Conservation (phyloP, 2,113 vertebrate species). For the Hydropotes inermis region DNA sequence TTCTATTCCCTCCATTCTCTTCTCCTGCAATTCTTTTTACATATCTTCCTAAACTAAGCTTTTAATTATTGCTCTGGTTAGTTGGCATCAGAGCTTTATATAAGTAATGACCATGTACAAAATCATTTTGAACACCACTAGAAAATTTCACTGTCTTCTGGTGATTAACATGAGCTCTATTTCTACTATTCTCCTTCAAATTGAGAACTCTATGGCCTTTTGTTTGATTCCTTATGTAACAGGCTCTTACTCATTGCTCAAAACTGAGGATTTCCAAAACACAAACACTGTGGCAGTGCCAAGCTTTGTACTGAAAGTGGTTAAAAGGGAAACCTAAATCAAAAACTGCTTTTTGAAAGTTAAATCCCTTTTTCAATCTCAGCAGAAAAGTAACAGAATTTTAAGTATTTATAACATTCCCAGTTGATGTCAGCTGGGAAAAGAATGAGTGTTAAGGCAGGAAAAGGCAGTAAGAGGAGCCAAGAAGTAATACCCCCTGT, state of each 20-base stretch:
- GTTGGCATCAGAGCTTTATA: background rate
- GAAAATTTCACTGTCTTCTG: background rate
- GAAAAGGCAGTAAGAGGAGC: background rate
- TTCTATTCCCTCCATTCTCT: background rate
- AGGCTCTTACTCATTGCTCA: background rate
- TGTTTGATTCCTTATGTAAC: background rate
- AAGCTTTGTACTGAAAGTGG: background rate
- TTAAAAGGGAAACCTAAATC: background rate
- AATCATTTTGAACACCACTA: background rate
- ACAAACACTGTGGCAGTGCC: background rate
- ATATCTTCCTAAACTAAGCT: background rate
- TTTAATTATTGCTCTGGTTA: background rate
- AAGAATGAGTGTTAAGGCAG: background rate
- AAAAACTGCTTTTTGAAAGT: background rate
- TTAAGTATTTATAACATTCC: background rate
- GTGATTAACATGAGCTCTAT: background rate
- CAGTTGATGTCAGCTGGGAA: background rate
- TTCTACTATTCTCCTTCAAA: background rate
- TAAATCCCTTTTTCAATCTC: background rate
- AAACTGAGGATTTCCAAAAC: background rate
- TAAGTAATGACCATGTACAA: background rate
- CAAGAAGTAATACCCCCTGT: background rate
- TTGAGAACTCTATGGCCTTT: background rate
- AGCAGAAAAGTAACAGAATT: conserved; percentile 1
- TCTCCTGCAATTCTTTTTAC: background rate